Evolutionary conservation across 2,888 invertebrate species (phyloP).

Genomic region (Ophion obscuratus): DNA sequence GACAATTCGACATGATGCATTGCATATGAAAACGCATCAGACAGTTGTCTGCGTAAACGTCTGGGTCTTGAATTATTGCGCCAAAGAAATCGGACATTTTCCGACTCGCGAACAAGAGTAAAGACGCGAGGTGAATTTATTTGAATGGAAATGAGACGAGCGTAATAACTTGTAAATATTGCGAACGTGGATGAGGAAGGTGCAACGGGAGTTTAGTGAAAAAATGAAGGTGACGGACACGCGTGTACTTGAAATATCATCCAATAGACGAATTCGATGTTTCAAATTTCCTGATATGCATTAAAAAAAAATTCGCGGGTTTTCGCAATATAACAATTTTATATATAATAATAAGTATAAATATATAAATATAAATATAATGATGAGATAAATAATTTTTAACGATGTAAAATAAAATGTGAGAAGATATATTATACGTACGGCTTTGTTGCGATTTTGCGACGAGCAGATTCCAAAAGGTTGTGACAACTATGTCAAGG

Average conservation of each 20-base stretch:
- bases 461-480: constrained; percentile 10
- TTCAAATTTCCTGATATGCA: neutral
- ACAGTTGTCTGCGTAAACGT: constrained; percentile 4
- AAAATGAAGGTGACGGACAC: neutral
- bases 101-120: neutral
- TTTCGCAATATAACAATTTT: too few relatives aligned
- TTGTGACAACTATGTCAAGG: constrained; percentile 34
- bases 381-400: too few relatives aligned
- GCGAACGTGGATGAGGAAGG: neutral
- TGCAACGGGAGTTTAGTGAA: neutral
- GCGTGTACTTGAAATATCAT: neutral
- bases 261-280: neutral
- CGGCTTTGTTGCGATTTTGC: neutral
- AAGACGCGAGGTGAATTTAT: constrained; percentile 12
- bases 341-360: too few relatives aligned
- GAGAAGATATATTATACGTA: constrained; percentile 4
- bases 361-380: too few relatives aligned
- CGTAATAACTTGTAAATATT: neutral
- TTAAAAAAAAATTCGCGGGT: too few relatives aligned
- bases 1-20: constrained; percentile 1
- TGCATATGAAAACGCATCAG: neutral
- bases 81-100: neutral
- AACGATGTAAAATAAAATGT: neutral
- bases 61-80: neutral
- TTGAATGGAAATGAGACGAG: constrained; percentile 4